Evolutionary conservation across 30 jellyfish, hydroid and myxozoan genomes (phyloP), one percentile per base, ranked within the genome.

Genomic region (Calvadosia cruxmelitensis): DNA sequence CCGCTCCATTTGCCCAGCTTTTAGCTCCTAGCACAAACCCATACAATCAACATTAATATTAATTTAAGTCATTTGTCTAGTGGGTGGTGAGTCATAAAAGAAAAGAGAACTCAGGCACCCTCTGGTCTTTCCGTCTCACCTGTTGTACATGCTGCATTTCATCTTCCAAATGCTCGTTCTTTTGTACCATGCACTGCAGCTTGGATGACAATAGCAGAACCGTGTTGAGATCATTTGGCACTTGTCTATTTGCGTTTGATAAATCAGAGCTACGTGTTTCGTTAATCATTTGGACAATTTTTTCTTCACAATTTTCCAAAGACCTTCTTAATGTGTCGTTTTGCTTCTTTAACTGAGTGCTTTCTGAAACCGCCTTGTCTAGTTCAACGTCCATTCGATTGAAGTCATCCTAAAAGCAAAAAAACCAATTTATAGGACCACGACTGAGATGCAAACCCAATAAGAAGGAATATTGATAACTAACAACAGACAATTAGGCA

Each of bases 191-290:
- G 32, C 82, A 94, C 78, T 91, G 99, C n/a, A 91, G 81, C 24
- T 91, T 84, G 23, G 93, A 70, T 0, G 99, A 91, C 73, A 91
- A 78, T 63, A 79, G 78, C 76, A 91, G 42, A 62, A 91, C 81
- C 3, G 99, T 91, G 52, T 73, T 71, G 1, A 91, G 76, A 64
- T 86, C 96, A 12, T 67, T 84, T 26, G 84, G 27, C 15, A 31
- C 65, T 5, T 5, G 10, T 42, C 57, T 42, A 20, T 20, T 42
- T 5, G 15, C 20, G 10, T 10, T 5, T 20, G 57, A 42, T 10
- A 42, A 10, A 42, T 10, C 20, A 42, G 10, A 5, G 20, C 20
- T 42, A 42, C 57, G 15, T 5, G 10, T 42, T 5, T 42, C 57
- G 15, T 20, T 20, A 42, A 42, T 42, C 57, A 42, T 42, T 20